A percentile compares a stretch with the other conserved stretches of the same genome.
Evolutionary conservation across 1,140 invertebrate species (phyloP).

Genomic region (Helicoverpa armigera): DNA sequence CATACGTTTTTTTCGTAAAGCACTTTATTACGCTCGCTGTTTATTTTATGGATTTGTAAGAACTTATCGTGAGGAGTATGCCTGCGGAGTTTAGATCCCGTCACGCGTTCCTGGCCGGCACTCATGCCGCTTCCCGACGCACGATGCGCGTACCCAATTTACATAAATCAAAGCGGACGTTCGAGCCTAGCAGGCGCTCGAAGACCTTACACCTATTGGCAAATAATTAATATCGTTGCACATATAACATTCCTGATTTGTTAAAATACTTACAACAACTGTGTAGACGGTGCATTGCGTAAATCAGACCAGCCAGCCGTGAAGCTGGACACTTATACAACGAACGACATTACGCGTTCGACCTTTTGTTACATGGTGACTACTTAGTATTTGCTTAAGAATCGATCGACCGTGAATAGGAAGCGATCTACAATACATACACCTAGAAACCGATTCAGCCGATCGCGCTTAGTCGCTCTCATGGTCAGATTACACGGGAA

Average conservation of each 20-base stretch:
- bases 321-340: slow-evolving; percentile 32
- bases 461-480: slow-evolving; percentile 58
- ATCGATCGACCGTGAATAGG: slow-evolving; percentile 47
- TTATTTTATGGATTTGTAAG: slow-evolving; percentile 39
- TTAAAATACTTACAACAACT: slow-evolving; percentile 26
- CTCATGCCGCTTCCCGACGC: slow-evolving; percentile 53
- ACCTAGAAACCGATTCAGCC: slow-evolving; percentile 53
- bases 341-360: slow-evolving; percentile 25
- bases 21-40: slow-evolving; percentile 36
- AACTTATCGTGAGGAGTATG: slow-evolving; percentile 41
- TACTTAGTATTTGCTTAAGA: slow-evolving; percentile 34
- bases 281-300: slow-evolving; percentile 10
- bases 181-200: slow-evolving; percentile 56
- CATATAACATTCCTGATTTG: slow-evolving; percentile 37
- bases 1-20: slow-evolving; percentile 1
- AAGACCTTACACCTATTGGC: slow-evolving; percentile 58
- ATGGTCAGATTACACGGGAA: slow-evolving; percentile 66
- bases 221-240: slow-evolving; percentile 55
- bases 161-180: slow-evolving; percentile 68
- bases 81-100: slow-evolving; percentile 40
- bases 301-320: slow-evolving; percentile 21
- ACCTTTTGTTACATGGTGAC: slow-evolving; percentile 39
- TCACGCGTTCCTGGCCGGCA: slow-evolving; percentile 48
- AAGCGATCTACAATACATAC: slow-evolving; percentile 48
- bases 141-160: slow-evolving; percentile 62